These are phyloP conservation scores for Eidolon helvum DNA, from an alignment of 2,113 vertebrate genomes.

Conservation along the genomic window DNA sequence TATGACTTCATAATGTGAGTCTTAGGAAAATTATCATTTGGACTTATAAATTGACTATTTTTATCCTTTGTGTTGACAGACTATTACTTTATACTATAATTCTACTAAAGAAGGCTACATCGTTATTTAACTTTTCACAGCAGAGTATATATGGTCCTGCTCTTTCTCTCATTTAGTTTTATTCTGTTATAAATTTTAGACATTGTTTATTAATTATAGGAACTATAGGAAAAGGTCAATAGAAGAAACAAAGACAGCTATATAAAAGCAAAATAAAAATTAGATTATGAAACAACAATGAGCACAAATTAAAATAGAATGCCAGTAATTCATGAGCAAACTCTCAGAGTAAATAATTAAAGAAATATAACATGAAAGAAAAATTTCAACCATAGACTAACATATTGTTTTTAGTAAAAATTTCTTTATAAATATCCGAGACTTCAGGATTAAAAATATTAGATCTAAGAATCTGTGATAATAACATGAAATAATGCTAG, in stretches of 20 bases:
- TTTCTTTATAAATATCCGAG: not conserved
- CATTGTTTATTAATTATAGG: conserved; percentile 30
- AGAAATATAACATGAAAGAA: not conserved
- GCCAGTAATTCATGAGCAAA: not conserved
- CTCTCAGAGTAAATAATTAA: not conserved
- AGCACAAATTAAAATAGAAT: not conserved
- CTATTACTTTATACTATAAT: not conserved
- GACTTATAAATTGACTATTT: conserved; percentile 18
- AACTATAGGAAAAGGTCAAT: conserved; percentile 35
- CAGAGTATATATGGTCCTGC: not conserved
- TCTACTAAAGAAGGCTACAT: not conserved
- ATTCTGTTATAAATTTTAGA: conserved; percentile 28
- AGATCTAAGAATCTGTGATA: not conserved
- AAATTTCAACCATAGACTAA: not conserved
- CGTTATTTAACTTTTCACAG: not conserved
- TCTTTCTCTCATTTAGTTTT: not conserved
- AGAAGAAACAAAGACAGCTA: conserved; percentile 9
- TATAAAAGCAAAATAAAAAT: conserved; percentile 41
- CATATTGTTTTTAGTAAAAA: not conserved
- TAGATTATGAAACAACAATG: conserved; percentile 2
- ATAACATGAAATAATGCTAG: conserved; percentile 10
- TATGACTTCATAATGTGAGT: conserved; percentile 5
- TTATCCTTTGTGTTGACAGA: conserved; percentile 21
- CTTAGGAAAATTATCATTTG: conserved; percentile 33
- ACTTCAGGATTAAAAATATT: not conserved